phyloP scores from a whole-genome alignment of 2,888 invertebrate species.

The Monopis laevigella region DNA sequence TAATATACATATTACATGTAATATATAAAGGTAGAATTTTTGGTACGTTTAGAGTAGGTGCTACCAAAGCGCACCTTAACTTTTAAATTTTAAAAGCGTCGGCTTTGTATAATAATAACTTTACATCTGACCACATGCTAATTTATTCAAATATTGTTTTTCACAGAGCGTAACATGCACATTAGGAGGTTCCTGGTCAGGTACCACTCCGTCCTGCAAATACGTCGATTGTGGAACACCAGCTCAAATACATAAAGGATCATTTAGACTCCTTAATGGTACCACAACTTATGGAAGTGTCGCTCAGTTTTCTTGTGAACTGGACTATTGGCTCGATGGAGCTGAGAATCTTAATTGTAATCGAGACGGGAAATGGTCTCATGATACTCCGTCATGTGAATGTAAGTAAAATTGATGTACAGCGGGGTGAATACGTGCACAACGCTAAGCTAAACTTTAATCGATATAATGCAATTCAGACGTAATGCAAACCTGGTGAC shows the following conservation, averaged over 20 bases:
- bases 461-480: too few species aligned
- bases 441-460: too few species aligned
- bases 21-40: too few species aligned
- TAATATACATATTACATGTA: too few species aligned
- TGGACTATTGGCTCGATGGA: constrained; percentile 85
- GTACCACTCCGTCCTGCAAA: constrained; percentile 81
- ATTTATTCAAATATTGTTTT: constrained; percentile 14
- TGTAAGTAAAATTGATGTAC: constrained; percentile 70
- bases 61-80: too few species aligned
- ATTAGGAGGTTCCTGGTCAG: constrained; percentile 87
- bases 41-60: too few species aligned
- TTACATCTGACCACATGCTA: too few species aligned
- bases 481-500: too few species aligned
- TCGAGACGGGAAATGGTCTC: constrained; percentile 87
- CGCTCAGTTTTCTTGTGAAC: constrained; percentile 81
- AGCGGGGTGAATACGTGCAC: too few species aligned
- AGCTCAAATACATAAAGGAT: constrained; percentile 80
- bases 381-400: constrained; percentile 86
- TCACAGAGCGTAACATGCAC: constrained; percentile 80
- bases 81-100: too few species aligned
- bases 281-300: constrained; percentile 84
- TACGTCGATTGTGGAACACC: constrained; percentile 89
- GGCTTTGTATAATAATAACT: too few species aligned
- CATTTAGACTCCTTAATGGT: constrained; percentile 75
- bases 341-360: constrained; percentile 78